Base-by-base conservation (phyloP, 2,888 invertebrate species). In the Drymonia ruficornis region DNA sequence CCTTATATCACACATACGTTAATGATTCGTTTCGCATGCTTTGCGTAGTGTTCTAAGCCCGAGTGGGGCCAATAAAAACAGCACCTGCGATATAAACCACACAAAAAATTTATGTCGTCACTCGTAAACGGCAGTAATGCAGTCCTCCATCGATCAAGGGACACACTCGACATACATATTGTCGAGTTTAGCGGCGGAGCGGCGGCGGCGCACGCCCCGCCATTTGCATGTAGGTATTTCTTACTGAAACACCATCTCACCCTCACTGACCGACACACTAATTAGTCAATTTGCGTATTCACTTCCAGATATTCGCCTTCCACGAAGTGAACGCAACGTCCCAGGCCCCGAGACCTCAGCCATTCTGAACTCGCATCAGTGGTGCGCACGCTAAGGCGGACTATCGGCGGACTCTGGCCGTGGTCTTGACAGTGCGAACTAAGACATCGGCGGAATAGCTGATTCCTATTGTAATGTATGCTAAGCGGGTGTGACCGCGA, bases 381-480 rank as follows among this genome's bases (percentile, higher is more conserved):
- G 56, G 61, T 55, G 16, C 50, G 29, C 53, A 55, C 42, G 53
- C 54, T 63, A 79, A 60, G 68, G 70, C 53, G 57, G 56, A 71
- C 50, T 72, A 65, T 80, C 62, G 67, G 54, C 12, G 34, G 45
- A 53, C 57, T 49, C 45, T 31, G 9, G 23, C 18, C 28, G 48
- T 40, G 64, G 77, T 78, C 83, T 84, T 74, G 67, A 68, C 74
- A 57, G 70, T 59, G 70, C 62, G 66, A 62, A 70, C 76, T 76
- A 83, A 90, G 90, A 89, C 89, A 75, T 76, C 74, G 72, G 66
- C 69, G 69, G 83, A 80, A 80, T 81, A 70, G 81, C 78, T 84
- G 81, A 88, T 89, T 84, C 69, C 74, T 83, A 88, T 90, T 85
- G 84, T 88, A 90, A 91, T 90, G 84, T 87, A 91, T 91, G 91